Evolutionary conservation across 2,888 invertebrate genomes (phyloP).

Genomic region (Luffia ferchaultella): DNA sequence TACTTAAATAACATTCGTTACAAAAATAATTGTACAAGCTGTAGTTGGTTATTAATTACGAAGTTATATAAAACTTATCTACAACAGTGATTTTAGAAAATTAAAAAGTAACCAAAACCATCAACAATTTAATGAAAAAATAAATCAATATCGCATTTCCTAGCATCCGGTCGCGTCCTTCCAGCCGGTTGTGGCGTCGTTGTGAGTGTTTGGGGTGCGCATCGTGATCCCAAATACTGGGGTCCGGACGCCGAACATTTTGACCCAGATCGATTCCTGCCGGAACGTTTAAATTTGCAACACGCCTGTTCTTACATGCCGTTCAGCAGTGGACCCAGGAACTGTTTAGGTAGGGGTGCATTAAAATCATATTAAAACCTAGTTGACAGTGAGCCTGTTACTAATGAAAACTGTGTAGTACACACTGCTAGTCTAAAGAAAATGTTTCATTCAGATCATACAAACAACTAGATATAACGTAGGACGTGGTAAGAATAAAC

Average conservation of each 20-base stretch:
- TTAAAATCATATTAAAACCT: too few relatives aligned
- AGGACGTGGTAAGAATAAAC: too few relatives aligned
- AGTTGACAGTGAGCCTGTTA: too few relatives aligned
- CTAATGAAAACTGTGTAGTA: not conserved
- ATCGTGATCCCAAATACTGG: slow-evolving; percentile 65
- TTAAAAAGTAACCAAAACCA: too few relatives aligned
- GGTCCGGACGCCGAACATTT: slow-evolving; percentile 68
- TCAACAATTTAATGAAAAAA: too few relatives aligned
- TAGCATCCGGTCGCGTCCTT: slow-evolving; percentile 43
- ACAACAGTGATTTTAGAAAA: too few relatives aligned
- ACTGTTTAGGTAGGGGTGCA: slow-evolving; percentile 58
- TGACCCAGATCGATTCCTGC: slow-evolving; percentile 69
- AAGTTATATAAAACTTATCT: too few relatives aligned
- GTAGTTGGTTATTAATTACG: too few relatives aligned
- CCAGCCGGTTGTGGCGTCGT: slow-evolving; percentile 55
- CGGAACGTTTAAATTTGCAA: slow-evolving; percentile 48
- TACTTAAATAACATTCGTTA: too few relatives aligned
- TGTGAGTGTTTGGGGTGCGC: slow-evolving; percentile 55
- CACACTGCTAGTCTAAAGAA: not conserved
- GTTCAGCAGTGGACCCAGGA: slow-evolving; percentile 59
- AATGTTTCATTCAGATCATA: not conserved
- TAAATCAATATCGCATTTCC: too few relatives aligned
- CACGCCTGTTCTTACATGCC: slow-evolving; percentile 54
- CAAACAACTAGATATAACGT: too few relatives aligned
- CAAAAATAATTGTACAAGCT: too few relatives aligned